Evolutionary conservation across 2,888 invertebrate genomes (phyloP).

Genomic region (Aelia acuminata): DNA sequence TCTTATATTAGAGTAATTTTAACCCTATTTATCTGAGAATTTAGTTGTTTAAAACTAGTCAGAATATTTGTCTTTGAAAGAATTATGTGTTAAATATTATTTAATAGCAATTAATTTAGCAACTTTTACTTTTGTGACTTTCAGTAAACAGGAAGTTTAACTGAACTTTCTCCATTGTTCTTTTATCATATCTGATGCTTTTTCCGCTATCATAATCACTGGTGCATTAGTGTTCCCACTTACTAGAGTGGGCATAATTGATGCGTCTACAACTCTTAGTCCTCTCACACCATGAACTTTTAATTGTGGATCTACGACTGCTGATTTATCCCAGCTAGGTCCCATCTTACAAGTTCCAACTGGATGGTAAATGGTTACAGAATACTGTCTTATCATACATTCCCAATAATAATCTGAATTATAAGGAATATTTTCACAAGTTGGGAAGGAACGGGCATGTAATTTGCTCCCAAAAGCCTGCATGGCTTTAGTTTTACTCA

Average conservation of each 20-base stretch:
- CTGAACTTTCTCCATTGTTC: conserved; percentile 76
- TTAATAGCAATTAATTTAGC: not conserved
- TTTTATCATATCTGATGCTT: conserved; percentile 89
- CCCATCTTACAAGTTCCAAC: conserved; percentile 93
- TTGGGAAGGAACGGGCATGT: conserved; percentile 81
- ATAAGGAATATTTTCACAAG: conserved; percentile 80
- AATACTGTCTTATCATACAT: conserved; percentile 87
- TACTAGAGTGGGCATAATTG: conserved; percentile 88
- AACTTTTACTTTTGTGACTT: not conserved
- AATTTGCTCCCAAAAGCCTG: conserved; percentile 80
- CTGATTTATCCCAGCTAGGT: conserved; percentile 85
- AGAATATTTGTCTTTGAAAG: not conserved
- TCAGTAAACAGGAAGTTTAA: not conserved
- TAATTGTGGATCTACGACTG: conserved; percentile 86
- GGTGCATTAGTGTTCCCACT: conserved; percentile 91
- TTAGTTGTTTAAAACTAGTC: not conserved
- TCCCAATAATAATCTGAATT: conserved; percentile 86
- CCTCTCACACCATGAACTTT: conserved; percentile 83
- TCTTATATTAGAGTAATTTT: too few species aligned
- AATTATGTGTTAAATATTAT: not conserved
- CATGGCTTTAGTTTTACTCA: conserved; percentile 86
- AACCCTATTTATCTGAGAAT: not conserved
- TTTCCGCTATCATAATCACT: conserved; percentile 91
- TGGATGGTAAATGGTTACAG: conserved; percentile 88
- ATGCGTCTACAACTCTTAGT: conserved; percentile 85